Percentiles rank a stretch among this genome's conserved stretches.
phyloP scores from a whole-genome alignment of 2,113 vertebrate genomes.

The Raja brachyura region DNA sequence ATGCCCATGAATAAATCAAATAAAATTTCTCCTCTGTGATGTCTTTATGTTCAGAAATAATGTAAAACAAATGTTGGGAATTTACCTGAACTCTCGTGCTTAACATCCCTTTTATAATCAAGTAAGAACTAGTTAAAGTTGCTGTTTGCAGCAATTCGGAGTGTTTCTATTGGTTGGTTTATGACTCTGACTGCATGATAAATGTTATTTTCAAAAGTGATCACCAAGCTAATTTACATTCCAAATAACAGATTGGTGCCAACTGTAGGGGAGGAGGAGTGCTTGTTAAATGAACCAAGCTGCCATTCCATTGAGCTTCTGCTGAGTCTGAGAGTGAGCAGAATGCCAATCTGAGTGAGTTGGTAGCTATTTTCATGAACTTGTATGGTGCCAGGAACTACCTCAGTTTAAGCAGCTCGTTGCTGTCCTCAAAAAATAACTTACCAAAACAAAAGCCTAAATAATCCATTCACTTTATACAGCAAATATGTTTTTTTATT shows the following conservation, averaged over 20 bases:
- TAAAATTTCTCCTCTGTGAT: not conserved
- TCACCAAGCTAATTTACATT: not conserved
- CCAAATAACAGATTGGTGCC: not conserved
- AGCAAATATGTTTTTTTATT: not conserved
- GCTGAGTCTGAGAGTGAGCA: not conserved
- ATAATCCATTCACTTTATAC: not conserved
- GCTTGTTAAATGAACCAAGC: not conserved
- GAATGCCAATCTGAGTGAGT: not conserved
- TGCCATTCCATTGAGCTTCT: constrained; percentile 2
- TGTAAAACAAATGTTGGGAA: not conserved
- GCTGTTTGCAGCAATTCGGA: not conserved
- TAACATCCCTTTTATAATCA: not conserved
- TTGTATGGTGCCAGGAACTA: not conserved
- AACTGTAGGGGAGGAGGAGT: not conserved
- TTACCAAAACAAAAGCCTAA: not conserved
- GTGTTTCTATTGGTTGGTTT: not conserved
- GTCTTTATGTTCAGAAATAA: not conserved
- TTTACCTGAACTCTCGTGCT: not conserved
- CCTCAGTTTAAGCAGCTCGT: not conserved
- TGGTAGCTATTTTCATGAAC: not conserved
- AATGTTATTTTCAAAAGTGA: not conserved
- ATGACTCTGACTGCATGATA: not conserved
- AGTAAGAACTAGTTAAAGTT: not conserved
- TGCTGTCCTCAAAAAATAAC: not conserved
- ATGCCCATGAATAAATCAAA: not conserved